Conservation (phyloP, 2,797 vertebrate genomes). For the Catamblyrhynchus diadema region DNA sequence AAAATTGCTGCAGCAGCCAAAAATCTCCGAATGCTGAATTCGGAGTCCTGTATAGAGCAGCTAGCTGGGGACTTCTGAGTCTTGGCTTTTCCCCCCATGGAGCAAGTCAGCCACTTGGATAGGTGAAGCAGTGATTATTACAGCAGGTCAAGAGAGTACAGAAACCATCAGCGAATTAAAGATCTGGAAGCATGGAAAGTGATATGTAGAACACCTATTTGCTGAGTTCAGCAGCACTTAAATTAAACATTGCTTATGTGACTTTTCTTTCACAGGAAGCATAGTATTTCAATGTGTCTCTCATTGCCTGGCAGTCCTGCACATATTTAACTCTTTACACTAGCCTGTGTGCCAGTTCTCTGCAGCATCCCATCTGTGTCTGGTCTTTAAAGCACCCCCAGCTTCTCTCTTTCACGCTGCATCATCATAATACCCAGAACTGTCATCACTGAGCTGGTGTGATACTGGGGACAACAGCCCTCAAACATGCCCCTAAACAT, state of each 20-base stretch:
- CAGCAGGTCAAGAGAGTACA: neutral
- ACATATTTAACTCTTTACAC: neutral
- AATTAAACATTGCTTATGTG: conserved; percentile 3
- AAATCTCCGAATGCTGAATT: neutral
- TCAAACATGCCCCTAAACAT: neutral
- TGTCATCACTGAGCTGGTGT: neutral
- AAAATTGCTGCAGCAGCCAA: neutral
- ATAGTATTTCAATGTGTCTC: neutral
- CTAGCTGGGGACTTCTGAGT: neutral
- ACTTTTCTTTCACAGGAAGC: neutral
- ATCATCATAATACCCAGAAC: neutral
- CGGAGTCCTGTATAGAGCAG: neutral
- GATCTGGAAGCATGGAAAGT: neutral
- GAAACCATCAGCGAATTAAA: conserved; percentile 4
- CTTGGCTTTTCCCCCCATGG: neutral
- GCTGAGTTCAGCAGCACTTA: conserved; percentile 37
- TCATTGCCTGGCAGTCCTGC: neutral
- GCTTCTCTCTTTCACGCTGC: neutral
- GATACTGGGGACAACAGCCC: neutral
- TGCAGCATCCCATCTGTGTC: neutral
- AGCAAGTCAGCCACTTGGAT: neutral
- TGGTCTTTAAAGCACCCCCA: neutral
- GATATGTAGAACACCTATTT: neutral
- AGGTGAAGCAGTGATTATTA: neutral
- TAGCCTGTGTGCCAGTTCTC: neutral